Evolutionary conservation across 2,797 vertebrate genomes (phyloP), one percentile per base, ranked within the genome.

Genomic region (Cryptoprocta ferox): DNA sequence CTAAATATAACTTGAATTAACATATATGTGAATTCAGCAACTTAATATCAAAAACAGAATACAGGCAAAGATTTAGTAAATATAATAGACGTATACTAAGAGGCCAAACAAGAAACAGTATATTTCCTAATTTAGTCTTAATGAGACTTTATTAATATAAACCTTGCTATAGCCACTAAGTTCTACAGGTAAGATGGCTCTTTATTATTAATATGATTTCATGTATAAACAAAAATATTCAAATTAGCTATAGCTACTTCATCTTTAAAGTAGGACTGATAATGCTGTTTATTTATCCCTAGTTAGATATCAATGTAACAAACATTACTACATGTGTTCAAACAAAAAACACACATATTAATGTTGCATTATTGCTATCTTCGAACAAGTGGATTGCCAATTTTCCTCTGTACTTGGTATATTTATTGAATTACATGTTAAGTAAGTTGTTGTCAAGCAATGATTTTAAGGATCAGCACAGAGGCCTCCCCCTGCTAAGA

Each of bases 391-490:
- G 86, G 21, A 59, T 50, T 59, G 42, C 59, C 96, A 82, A 59
- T 91, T 81, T 95, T 59, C 59, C 59, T 84, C 21, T 93, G 82
- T 1, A 50, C 56, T 83, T 86, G 86, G 70, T 94, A 37, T 83
- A 87, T 94, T 97, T 97, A 97, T 81, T 96, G 88, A 97, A 97
- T 97, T 95, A 73, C 2, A 2, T 59, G 88, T 89, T 91, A 97
- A 97, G 48, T 78, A 82, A 96, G 53, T 91, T 97, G 92, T 96
- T 97, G 65, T 80, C 92, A 97, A 95, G 94, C 86, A 94, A 85
- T 93, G 59, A 96, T 93, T 97, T 91, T 87, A 87, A 96, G 42
- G 39, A 76, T 59, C 8, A 89, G 73, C 48, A 83, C 42, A 81
- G 48, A 82, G 45, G 28, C 24, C 95, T 96, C 19, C 50, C 37